Percentiles rank a stretch among this genome's conserved stretches.
These are phyloP conservation scores for Porites divaricata DNA, from an alignment of 92 coral and sea anemone species.

Conservation along the genomic window DNA sequence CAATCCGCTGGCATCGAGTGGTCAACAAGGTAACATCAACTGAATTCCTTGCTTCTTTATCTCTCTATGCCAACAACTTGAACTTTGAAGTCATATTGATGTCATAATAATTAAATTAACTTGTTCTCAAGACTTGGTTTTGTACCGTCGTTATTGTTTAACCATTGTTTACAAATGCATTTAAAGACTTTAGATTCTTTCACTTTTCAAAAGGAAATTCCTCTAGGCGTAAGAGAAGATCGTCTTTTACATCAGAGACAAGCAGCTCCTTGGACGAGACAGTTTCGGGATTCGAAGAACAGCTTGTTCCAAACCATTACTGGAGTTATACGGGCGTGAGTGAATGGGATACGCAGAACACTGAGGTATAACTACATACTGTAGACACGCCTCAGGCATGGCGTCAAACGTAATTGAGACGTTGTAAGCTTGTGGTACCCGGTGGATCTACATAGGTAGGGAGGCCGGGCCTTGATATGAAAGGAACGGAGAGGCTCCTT, in stretches of 20 bases:
- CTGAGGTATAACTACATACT: too few relatives aligned
- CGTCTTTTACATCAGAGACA: not conserved
- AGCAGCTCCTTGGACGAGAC: not conserved
- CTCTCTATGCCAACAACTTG: not conserved
- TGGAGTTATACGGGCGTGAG: not conserved
- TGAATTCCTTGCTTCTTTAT: not conserved
- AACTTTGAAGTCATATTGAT: not conserved
- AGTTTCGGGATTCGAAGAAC: not conserved
- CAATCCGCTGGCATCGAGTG: not conserved
- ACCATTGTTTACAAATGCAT: not conserved
- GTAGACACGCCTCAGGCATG: not conserved
- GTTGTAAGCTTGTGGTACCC: too few relatives aligned
- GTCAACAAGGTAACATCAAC: not conserved
- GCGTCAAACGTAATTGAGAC: too few relatives aligned
- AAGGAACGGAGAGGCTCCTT: too few relatives aligned
- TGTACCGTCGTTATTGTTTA: not conserved
- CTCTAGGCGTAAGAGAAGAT: not conserved
- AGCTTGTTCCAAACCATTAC: not conserved
- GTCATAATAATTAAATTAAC: not conserved
- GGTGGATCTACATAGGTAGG: too few relatives aligned
- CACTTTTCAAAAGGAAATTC: conserved; percentile 20
- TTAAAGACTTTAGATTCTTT: not conserved
- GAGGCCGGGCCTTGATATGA: too few relatives aligned
- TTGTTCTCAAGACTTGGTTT: not conserved
- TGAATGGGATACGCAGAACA: not conserved